Conservation (phyloP, 1,140 invertebrate species). For the Brachionus asplanchnoidis region DNA sequence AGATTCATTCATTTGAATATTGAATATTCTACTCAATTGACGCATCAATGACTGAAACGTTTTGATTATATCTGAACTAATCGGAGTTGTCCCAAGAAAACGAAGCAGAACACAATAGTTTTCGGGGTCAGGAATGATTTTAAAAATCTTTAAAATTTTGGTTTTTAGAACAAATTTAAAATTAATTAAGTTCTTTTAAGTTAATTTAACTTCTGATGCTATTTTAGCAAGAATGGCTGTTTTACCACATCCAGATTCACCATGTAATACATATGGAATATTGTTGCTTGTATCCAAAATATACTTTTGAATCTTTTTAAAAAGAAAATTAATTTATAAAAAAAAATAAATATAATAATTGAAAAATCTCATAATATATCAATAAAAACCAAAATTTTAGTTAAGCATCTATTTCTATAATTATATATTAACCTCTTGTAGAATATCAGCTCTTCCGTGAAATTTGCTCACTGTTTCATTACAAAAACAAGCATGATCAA, state of each 20-base stretch:
- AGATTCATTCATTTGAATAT: neutral
- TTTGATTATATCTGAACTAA: neutral
- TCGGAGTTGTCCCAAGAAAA: conserved; percentile 5
- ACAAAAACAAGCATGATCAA: no score
- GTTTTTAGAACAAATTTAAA: no score
- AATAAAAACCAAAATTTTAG: no score
- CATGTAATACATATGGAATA: conserved; percentile 18
- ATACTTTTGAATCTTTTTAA: neutral
- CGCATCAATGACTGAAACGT: neutral
- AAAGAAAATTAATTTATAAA: neutral
- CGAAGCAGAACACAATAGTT: neutral
- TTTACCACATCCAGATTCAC: conserved; percentile 41
- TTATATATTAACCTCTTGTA: no score
- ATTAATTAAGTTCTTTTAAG: neutral
- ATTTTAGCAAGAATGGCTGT: conserved; percentile 38
- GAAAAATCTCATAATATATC: no score
- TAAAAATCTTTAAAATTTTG: neutral
- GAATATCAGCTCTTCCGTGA: no score
- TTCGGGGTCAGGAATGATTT: neutral
- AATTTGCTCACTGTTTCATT: no score
- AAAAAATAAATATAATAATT: no score
- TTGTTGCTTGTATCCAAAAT: neutral
- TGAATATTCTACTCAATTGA: neutral
- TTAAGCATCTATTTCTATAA: no score
- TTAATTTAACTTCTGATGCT: neutral